phyloP scores from a whole-genome alignment of 1,140 invertebrate species.

The Conus betulinus region DNA sequence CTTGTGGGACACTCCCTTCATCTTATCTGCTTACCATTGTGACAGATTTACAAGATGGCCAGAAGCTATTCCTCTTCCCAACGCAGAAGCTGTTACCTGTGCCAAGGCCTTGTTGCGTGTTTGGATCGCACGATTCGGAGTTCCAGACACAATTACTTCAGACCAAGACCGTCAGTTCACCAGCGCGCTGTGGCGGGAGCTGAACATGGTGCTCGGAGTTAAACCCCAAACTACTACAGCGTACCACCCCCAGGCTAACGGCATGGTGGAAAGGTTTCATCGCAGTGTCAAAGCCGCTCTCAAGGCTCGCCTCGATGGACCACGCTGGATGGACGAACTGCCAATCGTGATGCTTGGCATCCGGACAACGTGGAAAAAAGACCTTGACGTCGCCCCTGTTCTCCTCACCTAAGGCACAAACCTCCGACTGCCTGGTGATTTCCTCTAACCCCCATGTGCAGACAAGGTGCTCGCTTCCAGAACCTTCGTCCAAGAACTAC shows the following conservation, averaged over 20 bases:
- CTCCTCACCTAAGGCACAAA: constrained; percentile 27
- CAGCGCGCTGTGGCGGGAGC: background rate
- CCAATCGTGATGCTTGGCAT: constrained; percentile 21
- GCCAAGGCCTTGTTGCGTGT: constrained; percentile 54
- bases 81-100: too few species aligned
- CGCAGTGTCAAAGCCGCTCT: constrained; percentile 34
- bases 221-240: constrained; percentile 4
- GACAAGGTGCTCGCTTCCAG: background rate
- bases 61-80: too few species aligned
- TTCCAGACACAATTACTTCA: constrained; percentile 61
- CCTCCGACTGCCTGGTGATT: constrained; percentile 27
- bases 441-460: background rate
- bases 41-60: too few species aligned
- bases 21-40: too few species aligned
- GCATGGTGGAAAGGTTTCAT: constrained; percentile 39
- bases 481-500: background rate
- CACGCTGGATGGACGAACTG: background rate
- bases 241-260: constrained; percentile 29
- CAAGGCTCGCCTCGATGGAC: background rate
- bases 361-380: background rate
- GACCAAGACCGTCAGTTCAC: constrained; percentile 76
- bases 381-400: constrained; percentile 23
- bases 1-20: too few species aligned
- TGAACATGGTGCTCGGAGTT: background rate
- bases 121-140: constrained; percentile 71